Percentiles rank a stretch among this genome's conserved stretches.
These are phyloP conservation scores for Dolomedes plantarius DNA, from an alignment of 2,888 invertebrate genomes.

Conservation along the genomic window DNA sequence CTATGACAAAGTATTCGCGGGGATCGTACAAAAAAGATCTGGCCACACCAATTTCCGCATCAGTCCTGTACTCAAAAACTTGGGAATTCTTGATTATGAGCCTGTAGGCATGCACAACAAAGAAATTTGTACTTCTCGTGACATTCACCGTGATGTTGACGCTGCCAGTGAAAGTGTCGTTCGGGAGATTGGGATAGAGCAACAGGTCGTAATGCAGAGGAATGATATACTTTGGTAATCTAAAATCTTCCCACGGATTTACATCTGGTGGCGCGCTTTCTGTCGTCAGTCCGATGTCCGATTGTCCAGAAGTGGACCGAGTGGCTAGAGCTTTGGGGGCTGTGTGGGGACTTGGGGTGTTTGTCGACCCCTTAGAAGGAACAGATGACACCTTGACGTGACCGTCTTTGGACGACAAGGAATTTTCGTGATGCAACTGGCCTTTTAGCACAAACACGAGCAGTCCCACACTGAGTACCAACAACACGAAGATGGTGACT, in stretches of 20 bases:
- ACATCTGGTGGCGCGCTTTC: background rate
- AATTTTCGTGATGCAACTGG: constrained; percentile 31
- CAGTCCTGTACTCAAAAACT: constrained; percentile 72
- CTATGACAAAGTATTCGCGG: constrained; percentile 78
- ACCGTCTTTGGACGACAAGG: background rate
- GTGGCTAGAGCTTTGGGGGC: background rate
- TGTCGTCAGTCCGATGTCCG: background rate
- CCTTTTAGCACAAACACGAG: constrained; percentile 64
- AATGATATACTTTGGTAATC: constrained; percentile 81
- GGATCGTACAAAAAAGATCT: constrained; percentile 76
- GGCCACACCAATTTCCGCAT: constrained; percentile 65
- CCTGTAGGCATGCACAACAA: constrained; percentile 81
- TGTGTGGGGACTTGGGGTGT: constrained; percentile 21
- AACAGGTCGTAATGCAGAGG: constrained; percentile 84
- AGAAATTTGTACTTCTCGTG: constrained; percentile 75
- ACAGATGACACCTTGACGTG: background rate
- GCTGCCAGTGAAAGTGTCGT: constrained; percentile 81
- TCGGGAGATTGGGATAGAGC: constrained; percentile 82
- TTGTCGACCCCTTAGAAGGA: background rate
- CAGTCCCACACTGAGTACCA: constrained; percentile 57
- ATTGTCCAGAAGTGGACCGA: background rate
- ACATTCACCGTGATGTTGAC: constrained; percentile 77
- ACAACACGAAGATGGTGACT: constrained; percentile 29
- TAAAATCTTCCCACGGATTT: constrained; percentile 75
- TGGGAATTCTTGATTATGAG: constrained; percentile 79